Conservation (phyloP, 2,113 vertebrate genomes). For the Siniperca knerii region DNA sequence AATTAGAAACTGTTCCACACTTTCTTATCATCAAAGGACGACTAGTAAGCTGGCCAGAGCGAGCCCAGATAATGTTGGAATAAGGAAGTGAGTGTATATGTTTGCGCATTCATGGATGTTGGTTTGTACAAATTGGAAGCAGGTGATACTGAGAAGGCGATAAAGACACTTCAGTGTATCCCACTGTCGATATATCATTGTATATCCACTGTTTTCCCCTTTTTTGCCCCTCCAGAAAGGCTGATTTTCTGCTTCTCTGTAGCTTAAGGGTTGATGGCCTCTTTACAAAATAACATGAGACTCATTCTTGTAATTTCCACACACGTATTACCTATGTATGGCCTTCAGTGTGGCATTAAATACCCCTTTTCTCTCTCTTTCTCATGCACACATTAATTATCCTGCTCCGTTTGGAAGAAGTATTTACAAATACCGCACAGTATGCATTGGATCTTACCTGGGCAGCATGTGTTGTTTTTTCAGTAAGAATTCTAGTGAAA, state of each 20-base stretch:
- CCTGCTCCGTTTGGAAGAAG: not conserved
- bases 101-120: slow-evolving; percentile 46
- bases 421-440: not conserved
- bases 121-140: slow-evolving; percentile 35
- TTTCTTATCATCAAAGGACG: slow-evolving; percentile 76
- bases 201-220: not conserved
- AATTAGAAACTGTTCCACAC: slow-evolving; percentile 72
- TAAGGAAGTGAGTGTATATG: slow-evolving; percentile 17
- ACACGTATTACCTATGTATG: slow-evolving; percentile 14
- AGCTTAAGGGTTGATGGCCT: slow-evolving; percentile 20
- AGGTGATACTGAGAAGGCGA: slow-evolving; percentile 48
- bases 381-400: slow-evolving; percentile 34
- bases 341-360: slow-evolving; percentile 1
- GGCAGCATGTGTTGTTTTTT: slow-evolving; percentile 36
- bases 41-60: slow-evolving; percentile 58
- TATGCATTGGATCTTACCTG: slow-evolving; percentile 9
- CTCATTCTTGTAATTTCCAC: slow-evolving; percentile 1
- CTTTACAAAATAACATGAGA: slow-evolving; percentile 42
- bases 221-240: slow-evolving; percentile 20
- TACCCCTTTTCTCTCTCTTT: not conserved
- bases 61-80: slow-evolving; percentile 51
- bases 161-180: slow-evolving; percentile 30
- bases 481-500: slow-evolving; percentile 51
- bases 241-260: slow-evolving; percentile 33
- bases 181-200: slow-evolving; percentile 25